phyloP scores from a whole-genome alignment of 2,113 vertebrate species.

The Hemichromis elongatus region DNA sequence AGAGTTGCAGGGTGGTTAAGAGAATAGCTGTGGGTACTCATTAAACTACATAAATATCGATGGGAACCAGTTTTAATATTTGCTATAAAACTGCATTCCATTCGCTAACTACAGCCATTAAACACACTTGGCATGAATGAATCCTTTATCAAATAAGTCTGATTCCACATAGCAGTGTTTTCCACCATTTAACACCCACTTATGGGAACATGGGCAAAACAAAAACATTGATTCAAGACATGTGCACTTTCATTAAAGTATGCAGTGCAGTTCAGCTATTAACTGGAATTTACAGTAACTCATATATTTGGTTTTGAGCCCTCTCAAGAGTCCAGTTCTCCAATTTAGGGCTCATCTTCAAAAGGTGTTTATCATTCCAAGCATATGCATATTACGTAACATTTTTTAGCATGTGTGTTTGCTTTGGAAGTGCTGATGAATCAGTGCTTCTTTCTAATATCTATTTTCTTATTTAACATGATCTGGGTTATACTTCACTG shows the following conservation, averaged over 20 bases:
- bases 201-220: constrained; percentile 2
- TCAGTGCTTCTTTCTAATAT: not conserved
- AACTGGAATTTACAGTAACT: not conserved
- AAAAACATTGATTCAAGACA: constrained; percentile 24
- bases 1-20: not conserved
- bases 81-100: constrained; percentile 47
- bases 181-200: constrained; percentile 44
- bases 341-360: not conserved
- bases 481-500: not conserved
- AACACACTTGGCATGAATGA: constrained; percentile 24
- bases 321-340: not conserved
- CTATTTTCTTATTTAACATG: not conserved
- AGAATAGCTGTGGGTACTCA: not conserved
- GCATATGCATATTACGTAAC: not conserved
- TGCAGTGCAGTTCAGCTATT: not conserved
- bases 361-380: not conserved
- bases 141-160: constrained; percentile 10
- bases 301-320: not conserved
- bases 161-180: not conserved
- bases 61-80: constrained; percentile 39
- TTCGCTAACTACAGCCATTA: constrained; percentile 37
- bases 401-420: not conserved
- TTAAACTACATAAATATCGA: constrained; percentile 11
- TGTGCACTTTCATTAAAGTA: not conserved
- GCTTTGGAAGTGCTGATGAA: not conserved